These are phyloP conservation scores for Troglohyphantes excavatus DNA, from an alignment of 2,888 invertebrate genomes.

Conservation along the genomic window DNA sequence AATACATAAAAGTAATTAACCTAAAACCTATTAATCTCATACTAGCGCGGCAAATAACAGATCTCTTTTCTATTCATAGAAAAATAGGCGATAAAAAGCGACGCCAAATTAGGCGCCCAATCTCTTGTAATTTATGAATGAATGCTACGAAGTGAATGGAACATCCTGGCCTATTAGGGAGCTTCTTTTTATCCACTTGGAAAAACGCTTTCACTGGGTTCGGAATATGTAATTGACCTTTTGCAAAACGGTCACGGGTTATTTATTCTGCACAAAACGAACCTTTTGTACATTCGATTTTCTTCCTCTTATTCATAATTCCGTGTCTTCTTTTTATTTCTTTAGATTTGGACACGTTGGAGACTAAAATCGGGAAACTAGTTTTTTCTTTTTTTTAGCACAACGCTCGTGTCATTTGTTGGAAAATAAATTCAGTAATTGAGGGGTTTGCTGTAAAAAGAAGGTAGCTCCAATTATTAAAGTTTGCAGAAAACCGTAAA, in stretches of 20 bases:
- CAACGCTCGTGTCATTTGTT: too few relatives aligned
- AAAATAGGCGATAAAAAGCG: constrained; percentile 8
- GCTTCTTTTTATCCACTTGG: not conserved
- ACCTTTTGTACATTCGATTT: not conserved
- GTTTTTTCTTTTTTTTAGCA: too few relatives aligned
- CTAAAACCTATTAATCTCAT: not conserved
- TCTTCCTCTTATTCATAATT: not conserved
- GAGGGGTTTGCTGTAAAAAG: too few relatives aligned
- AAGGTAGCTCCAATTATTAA: too few relatives aligned
- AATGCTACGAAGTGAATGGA: constrained; percentile 12
- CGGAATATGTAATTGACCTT: constrained; percentile 24
- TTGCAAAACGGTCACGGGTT: constrained; percentile 10
- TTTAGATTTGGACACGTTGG: not conserved
- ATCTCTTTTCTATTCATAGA: not conserved
- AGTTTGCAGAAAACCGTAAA: too few relatives aligned
- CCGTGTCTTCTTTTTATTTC: not conserved
- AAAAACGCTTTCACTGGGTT: constrained; percentile 2
- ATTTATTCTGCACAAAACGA: constrained; percentile 13
- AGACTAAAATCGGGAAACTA: too few relatives aligned
- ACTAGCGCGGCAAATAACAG: not conserved
- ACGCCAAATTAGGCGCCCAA: constrained; percentile 4
- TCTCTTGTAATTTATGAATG: constrained; percentile 7
- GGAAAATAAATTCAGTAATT: too few relatives aligned
- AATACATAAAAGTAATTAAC: not conserved
- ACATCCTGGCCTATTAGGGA: constrained; percentile 22